Conservation (phyloP, 2,113 vertebrate species). For the Pavo muticus region DNA sequence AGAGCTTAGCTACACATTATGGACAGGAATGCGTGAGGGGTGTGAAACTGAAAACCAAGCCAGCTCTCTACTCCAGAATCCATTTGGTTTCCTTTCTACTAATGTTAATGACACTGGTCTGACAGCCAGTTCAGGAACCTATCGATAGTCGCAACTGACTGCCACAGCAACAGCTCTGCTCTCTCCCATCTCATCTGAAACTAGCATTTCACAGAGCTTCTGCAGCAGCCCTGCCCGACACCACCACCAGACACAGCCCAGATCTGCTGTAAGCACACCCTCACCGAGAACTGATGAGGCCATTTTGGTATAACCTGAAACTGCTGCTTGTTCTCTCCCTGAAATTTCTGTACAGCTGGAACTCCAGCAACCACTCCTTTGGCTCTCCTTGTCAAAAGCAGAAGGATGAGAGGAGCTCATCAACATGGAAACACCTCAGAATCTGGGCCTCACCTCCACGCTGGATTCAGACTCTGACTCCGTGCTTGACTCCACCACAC, state of each 20-base stretch:
- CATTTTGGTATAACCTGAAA: not conserved
- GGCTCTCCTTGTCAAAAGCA: not conserved
- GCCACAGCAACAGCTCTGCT: not conserved
- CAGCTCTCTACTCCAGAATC: not conserved
- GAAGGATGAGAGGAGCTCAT: not conserved
- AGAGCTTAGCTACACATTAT: not conserved
- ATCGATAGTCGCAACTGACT: not conserved
- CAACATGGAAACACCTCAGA: not conserved
- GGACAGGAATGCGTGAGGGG: not conserved
- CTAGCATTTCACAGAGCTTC: not conserved
- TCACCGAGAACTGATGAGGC: too few relatives aligned
- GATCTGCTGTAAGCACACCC: not conserved
- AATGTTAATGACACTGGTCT: not conserved
- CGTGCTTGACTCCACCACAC: slow-evolving; percentile 83
- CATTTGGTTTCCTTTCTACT: not conserved
- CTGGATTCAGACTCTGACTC: slow-evolving; percentile 84
- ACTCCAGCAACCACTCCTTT: not conserved
- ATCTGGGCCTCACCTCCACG: slow-evolving; percentile 69
- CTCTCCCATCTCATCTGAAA: not conserved
- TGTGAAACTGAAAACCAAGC: not conserved
- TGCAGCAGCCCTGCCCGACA: not conserved
- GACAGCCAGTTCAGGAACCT: not conserved
- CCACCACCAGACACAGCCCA: not conserved
- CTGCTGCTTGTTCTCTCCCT: not conserved
- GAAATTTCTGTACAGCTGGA: not conserved